These are phyloP conservation scores for Arvicanthis niloticus DNA, from an alignment of 2,113 vertebrate species.

Conservation along the genomic window DNA sequence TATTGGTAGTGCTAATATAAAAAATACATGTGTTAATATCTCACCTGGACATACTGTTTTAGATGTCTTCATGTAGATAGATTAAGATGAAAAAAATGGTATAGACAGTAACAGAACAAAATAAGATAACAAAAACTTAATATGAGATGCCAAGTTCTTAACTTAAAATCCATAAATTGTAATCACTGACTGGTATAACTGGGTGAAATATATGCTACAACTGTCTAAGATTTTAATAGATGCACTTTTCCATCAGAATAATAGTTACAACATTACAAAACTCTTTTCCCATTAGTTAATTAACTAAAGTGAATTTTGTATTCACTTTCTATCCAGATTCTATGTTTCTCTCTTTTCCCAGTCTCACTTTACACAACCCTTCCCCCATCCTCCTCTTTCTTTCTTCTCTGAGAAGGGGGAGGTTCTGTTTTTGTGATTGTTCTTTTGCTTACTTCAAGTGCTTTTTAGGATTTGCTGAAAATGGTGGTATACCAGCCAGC, in stretches of 20 bases:
- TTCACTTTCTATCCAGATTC: no score
- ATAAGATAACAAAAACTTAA: not conserved
- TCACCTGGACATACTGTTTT: not conserved
- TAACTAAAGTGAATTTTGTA: no score
- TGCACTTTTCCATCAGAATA: not conserved
- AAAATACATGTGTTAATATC: constrained; percentile 20
- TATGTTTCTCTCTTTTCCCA: no score
- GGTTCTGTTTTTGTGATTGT: no score
- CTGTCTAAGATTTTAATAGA: not conserved
- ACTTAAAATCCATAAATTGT: not conserved
- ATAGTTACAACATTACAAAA: not conserved
- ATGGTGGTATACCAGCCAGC: no score
- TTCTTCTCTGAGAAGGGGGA: no score
- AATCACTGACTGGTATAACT: not conserved
- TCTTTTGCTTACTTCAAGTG: no score
- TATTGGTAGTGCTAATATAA: not conserved
- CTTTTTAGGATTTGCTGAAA: no score
- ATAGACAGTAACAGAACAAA: constrained; percentile 33
- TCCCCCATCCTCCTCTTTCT: no score
- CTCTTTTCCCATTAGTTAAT: not conserved
- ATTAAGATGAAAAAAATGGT: not conserved
- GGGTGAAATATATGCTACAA: not conserved
- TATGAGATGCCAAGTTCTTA: not conserved
- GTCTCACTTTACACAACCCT: no score
- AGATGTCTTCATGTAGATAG: not conserved